Evolutionary conservation across 2,113 vertebrate species (phyloP).

Genomic region (Anolis carolinensis): DNA sequence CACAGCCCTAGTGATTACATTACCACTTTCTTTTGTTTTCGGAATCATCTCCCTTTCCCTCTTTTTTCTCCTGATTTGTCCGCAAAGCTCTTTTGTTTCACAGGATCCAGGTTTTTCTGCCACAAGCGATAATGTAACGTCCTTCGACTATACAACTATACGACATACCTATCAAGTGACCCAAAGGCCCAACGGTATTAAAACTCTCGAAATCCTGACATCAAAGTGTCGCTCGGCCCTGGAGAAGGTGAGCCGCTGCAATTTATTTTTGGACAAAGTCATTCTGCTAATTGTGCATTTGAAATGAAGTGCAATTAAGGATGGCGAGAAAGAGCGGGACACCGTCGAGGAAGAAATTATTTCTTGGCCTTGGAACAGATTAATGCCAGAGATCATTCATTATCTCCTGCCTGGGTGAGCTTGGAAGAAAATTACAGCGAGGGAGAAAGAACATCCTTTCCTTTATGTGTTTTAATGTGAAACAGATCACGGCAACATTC

Average conservation of each 20-base stretch:
- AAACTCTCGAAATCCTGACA: neutral
- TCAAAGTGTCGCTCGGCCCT: neutral
- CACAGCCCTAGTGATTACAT: too few relatives aligned
- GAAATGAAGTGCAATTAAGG: constrained; percentile 47
- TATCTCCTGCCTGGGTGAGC: neutral
- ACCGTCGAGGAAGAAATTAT: neutral
- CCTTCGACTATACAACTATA: neutral
- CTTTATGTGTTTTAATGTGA: constrained; percentile 32
- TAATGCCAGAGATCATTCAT: neutral
- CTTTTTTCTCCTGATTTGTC: too few relatives aligned
- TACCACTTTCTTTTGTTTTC: too few relatives aligned
- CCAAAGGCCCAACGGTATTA: neutral
- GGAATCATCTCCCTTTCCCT: too few relatives aligned
- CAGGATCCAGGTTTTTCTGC: too few relatives aligned
- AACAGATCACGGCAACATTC: constrained; percentile 17
- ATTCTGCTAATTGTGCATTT: constrained; percentile 34
- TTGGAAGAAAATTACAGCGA: constrained; percentile 7
- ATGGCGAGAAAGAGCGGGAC: constrained; percentile 42
- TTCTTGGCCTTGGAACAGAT: constrained; percentile 1
- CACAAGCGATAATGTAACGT: too few relatives aligned
- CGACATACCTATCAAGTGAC: neutral
- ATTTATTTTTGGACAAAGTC: constrained; percentile 50
- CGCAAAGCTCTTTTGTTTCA: too few relatives aligned
- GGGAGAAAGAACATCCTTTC: neutral
- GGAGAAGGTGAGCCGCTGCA: neutral